Conservation (phyloP, 1,140 invertebrate species). For the Leptinotarsa lineolata region DNA sequence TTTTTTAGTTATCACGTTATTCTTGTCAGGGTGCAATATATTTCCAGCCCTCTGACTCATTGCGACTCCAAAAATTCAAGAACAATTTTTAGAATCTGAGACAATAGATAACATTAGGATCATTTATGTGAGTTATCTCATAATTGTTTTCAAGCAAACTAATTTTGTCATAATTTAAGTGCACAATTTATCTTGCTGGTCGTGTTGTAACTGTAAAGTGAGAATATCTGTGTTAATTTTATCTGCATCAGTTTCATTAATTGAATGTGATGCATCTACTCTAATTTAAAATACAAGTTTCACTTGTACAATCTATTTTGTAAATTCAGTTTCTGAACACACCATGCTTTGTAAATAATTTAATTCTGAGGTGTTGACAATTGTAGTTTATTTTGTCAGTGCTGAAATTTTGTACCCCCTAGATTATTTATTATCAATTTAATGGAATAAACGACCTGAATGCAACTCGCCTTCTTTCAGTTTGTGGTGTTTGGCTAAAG, state of each 20-base stretch:
- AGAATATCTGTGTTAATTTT: not conserved
- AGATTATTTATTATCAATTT: slow-evolving; percentile 16
- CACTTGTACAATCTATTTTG: slow-evolving; percentile 3
- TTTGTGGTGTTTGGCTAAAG: too few relatives aligned
- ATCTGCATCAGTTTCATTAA: not conserved
- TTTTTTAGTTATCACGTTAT: too few relatives aligned
- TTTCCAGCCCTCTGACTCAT: too few relatives aligned
- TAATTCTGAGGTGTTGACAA: slow-evolving; percentile 3
- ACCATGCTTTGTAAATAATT: slow-evolving; percentile 40
- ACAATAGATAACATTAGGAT: too few relatives aligned
- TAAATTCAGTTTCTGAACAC: slow-evolving; percentile 19
- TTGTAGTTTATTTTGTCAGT: not conserved
- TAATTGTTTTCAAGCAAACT: too few relatives aligned
- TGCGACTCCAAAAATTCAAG: too few relatives aligned
- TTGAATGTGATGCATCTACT: not conserved
- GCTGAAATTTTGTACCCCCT: slow-evolving; percentile 15
- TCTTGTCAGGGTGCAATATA: too few relatives aligned
- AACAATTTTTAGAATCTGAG: too few relatives aligned
- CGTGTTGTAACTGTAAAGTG: not conserved
- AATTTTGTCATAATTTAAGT: too few relatives aligned
- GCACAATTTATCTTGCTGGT: too few relatives aligned
- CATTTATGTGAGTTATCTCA: too few relatives aligned
- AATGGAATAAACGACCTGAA: slow-evolving; percentile 7
- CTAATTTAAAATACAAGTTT: not conserved
- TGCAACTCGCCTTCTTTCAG: too few relatives aligned